These are phyloP conservation scores for Mus spretus DNA, from an alignment of 2,797 vertebrate species.

Conservation along the genomic window DNA sequence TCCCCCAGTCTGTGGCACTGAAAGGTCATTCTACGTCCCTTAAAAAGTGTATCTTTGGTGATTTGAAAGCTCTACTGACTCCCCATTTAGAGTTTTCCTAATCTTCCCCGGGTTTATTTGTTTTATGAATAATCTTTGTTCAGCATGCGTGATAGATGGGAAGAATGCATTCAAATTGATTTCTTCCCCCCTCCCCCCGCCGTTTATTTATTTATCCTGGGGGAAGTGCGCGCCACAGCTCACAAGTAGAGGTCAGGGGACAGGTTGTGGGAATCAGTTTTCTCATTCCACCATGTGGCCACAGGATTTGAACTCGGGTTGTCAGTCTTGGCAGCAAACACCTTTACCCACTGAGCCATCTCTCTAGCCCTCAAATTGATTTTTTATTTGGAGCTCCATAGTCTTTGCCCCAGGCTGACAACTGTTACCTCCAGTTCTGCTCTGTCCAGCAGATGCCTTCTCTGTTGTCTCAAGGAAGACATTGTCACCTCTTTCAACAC, in stretches of 20 bases:
- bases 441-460: not conserved
- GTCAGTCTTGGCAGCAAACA: not conserved
- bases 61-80: not conserved
- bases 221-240: not conserved
- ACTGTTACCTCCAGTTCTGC: too few species aligned
- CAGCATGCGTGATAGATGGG: not conserved
- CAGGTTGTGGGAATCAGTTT: not conserved
- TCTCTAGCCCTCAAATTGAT: not conserved
- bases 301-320: not conserved
- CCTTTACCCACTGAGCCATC: not conserved
- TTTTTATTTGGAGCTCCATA: not conserved
- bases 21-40: not conserved
- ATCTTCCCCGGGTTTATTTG: not conserved
- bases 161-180: not conserved
- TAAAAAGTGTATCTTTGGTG: not conserved
- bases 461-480: not conserved
- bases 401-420: not conserved
- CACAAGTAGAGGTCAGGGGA: not conserved
- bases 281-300: not conserved
- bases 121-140: conserved; percentile 21
- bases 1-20: not conserved
- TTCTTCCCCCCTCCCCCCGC: too few species aligned
- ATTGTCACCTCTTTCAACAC: not conserved
- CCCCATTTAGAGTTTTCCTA: not conserved
- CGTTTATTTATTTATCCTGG: conserved; percentile 9